Evolutionary conservation across 2,888 invertebrate genomes (phyloP), one percentile per base, ranked within the genome.

Genomic region (Napeogenes inachia): DNA sequence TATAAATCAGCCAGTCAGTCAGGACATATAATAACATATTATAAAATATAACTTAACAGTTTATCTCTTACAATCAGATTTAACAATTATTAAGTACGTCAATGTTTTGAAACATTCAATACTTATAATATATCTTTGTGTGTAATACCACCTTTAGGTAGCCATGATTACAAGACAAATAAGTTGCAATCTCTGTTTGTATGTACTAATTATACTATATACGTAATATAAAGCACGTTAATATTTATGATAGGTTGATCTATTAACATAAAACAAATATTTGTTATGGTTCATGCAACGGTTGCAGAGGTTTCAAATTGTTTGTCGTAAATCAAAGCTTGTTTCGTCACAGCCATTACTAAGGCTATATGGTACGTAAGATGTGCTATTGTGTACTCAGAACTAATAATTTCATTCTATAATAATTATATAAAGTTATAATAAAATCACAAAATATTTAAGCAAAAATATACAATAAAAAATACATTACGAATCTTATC

Each of bases 281-380:
- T 10, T 33, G 42, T 47, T 38, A 54, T 54, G 57, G 54, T 55
- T 33, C 4, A 60, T 63, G 54, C 56, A 63, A 38, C 8, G 8
- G 5, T 62, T 56, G 56, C 46, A 58, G n/a, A 45, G n/a, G 13
- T 35, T 57, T 56, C 38, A 35, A 12, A 45, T 13, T 47, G 54
- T 47, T 59, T 56, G 56, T 35, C 30, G 21, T 13, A 57, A 57
- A 60, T 12, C 8, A 10, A 58, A 58, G 45, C 42, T 2, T 32
- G n/a, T 54, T 38, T 56, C 45, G 59, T 65, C 62, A 65, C 65
- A 65, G 60, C 62, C 65, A 63, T 46, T 46, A 62, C 33, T 5
- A 56, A 56, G 59, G 56, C 59, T 60, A 32, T 10, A 13, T 13
- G 54, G 50, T 59, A 46, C 54, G 57, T 57, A 54, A 60, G 60